Conservation (phyloP, 2,113 vertebrate species). For the Antennarius striatus region DNA sequence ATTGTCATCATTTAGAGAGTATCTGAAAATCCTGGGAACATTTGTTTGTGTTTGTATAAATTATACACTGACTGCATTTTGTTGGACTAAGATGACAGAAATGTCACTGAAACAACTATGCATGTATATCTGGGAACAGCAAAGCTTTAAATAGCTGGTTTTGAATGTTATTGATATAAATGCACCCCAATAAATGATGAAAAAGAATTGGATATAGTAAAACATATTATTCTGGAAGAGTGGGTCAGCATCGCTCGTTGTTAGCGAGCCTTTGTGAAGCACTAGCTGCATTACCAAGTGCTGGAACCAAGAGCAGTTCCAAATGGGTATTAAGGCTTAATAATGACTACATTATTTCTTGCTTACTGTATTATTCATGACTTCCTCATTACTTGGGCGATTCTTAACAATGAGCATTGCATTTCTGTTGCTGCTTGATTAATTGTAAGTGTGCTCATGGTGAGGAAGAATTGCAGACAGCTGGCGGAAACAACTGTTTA, state of each 20-base stretch:
- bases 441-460: slow-evolving; percentile 47
- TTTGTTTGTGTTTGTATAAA: neutral
- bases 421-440: slow-evolving; percentile 54
- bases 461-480: slow-evolving; percentile 39
- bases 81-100: slow-evolving; percentile 12
- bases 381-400: slow-evolving; percentile 70
- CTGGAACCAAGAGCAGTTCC: slow-evolving; percentile 63
- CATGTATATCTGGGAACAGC: slow-evolving; percentile 18
- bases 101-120: slow-evolving; percentile 7
- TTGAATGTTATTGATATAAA: slow-evolving; percentile 52
- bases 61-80: slow-evolving; percentile 2
- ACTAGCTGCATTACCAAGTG: slow-evolving; percentile 50
- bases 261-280: slow-evolving; percentile 49
- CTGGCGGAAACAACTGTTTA: slow-evolving; percentile 60
- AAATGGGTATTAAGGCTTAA: slow-evolving; percentile 76
- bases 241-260: slow-evolving; percentile 38
- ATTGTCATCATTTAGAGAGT: slow-evolving; percentile 26
- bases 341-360: slow-evolving; percentile 78
- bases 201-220: slow-evolving; percentile 24
- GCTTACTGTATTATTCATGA: slow-evolving; percentile 78
- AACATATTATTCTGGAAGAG: slow-evolving; percentile 24
- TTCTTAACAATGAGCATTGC: slow-evolving; percentile 63
- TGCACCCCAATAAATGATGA: slow-evolving; percentile 52
- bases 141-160: slow-evolving; percentile 22
- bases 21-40: neutral